Conservation (phyloP, 1,140 invertebrate genomes). For the Drosophila oshimai region DNA sequence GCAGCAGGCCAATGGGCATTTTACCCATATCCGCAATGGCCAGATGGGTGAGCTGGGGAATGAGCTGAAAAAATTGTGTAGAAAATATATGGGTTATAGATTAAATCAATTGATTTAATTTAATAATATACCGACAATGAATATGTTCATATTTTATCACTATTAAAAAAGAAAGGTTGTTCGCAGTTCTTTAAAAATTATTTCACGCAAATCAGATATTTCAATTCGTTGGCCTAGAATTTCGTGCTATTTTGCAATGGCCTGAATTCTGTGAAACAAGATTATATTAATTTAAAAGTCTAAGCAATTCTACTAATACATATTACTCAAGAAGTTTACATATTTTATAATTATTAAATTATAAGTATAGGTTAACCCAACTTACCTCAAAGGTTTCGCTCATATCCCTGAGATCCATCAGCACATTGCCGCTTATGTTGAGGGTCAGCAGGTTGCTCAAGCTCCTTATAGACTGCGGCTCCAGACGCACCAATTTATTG, state of each 20-base stretch:
- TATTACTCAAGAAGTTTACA: too few relatives aligned
- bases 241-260: too few relatives aligned
- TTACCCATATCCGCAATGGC: slow-evolving; percentile 84
- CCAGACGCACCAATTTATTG: slow-evolving; percentile 88
- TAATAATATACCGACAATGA: too few relatives aligned
- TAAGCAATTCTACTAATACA: too few relatives aligned
- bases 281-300: too few relatives aligned
- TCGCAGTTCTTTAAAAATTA: background rate
- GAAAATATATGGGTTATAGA: background rate
- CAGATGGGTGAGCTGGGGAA: slow-evolving; percentile 84
- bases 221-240: too few relatives aligned
- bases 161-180: too few relatives aligned
- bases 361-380: too few relatives aligned
- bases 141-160: too few relatives aligned
- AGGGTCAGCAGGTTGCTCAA: slow-evolving; percentile 83
- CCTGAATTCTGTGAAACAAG: too few relatives aligned
- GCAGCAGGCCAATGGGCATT: slow-evolving; percentile 83
- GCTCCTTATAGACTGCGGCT: slow-evolving; percentile 85
- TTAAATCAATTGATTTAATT: background rate
- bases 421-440: slow-evolving; percentile 87
- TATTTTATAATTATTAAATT: too few relatives aligned
- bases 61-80: slow-evolving; percentile 61
- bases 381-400: slow-evolving; percentile 77
- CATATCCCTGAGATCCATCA: slow-evolving; percentile 82
- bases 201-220: too few relatives aligned